Evolutionary conservation across 1,140 invertebrate species (phyloP), one percentile per base, ranked within the genome.

Genomic region (Atta colombica): DNA sequence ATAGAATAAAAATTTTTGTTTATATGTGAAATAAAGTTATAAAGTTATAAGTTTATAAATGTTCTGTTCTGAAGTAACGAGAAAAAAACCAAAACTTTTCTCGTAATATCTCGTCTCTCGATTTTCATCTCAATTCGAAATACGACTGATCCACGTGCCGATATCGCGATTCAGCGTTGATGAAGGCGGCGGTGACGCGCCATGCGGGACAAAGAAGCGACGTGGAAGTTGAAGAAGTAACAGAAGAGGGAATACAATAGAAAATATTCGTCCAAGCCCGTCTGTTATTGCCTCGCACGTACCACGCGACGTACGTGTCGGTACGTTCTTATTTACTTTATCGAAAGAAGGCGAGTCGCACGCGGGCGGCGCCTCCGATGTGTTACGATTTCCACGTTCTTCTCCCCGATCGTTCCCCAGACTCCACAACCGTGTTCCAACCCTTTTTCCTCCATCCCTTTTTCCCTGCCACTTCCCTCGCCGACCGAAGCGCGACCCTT

Each of bases 261-360:
- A 72, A 86, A 88, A 88, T 86, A 88, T 88, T 88, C 84, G 87
- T 21, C 45, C 39, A 21, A 18, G 66, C 66, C 39, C 21, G 51
- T 12, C 85, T 60, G 63, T 87, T 84, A 87, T 87, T 87, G 85
- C 60, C n/a, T 68, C 69, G 77, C 85, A 88, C 87, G 85, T 88
- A 88, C 60, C 66, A 60, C 71, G 69, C 28, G 66, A 66, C 31
- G 77, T 88, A 88, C 87, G 87, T 88, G 85, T 88, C 78, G 85
- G 86, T 87, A 84, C 88, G 86, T 89, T 89, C 74, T 84, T 89
- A 89, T 89, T 88, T 87, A 89, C 75, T 88, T 89, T 88, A 88
- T 89, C 86, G 86, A 63, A 53, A 65, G 84, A 69, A 69, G 58
- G 39, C 55, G 75, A 88, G 85, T 85, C 86, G 80, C 55, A 28